Percentiles rank a stretch among this genome's conserved stretches.
These are phyloP conservation scores for Poecilia velifera DNA, from an alignment of 2,797 vertebrate genomes.

Conservation along the genomic window DNA sequence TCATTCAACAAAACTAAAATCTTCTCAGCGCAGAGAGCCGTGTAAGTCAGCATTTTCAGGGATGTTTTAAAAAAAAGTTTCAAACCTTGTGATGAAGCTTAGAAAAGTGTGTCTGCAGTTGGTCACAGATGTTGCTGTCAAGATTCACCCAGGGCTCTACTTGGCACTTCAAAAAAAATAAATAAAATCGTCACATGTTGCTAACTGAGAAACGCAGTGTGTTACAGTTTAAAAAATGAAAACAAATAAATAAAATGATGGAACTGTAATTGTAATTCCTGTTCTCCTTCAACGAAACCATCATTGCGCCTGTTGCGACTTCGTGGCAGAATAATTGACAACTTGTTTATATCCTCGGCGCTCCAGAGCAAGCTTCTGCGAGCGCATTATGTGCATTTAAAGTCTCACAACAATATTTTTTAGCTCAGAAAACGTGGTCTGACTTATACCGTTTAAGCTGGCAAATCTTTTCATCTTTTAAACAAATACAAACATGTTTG, in stretches of 20 bases:
- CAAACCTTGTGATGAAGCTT: slow-evolving; percentile 25
- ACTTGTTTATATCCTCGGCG: neutral
- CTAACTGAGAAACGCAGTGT: neutral
- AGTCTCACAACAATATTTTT: too few relatives aligned
- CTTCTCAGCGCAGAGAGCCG: slow-evolving; percentile 30
- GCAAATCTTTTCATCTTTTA: too few relatives aligned
- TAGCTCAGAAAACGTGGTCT: too few relatives aligned
- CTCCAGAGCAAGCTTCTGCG: neutral
- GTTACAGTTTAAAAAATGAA: neutral
- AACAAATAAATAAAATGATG: neutral
- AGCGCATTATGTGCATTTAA: neutral
- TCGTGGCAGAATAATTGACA: neutral
- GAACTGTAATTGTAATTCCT: neutral
- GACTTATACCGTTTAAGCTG: too few relatives aligned
- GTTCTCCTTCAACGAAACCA: neutral
- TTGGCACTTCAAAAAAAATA: neutral
- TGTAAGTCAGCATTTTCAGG: slow-evolving; percentile 30
- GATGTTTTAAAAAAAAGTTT: slow-evolving; percentile 32
- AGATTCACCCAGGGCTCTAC: neutral
- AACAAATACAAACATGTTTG: too few relatives aligned
- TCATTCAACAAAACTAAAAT: slow-evolving; percentile 17
- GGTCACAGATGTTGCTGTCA: neutral
- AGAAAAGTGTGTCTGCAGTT: slow-evolving; percentile 8
- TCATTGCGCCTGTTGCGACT: neutral
- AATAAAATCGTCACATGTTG: neutral